Percentiles rank a stretch among this genome's conserved stretches.
Conservation (phyloP, 2,113 vertebrate species). For the Regulus satrapa region DNA sequence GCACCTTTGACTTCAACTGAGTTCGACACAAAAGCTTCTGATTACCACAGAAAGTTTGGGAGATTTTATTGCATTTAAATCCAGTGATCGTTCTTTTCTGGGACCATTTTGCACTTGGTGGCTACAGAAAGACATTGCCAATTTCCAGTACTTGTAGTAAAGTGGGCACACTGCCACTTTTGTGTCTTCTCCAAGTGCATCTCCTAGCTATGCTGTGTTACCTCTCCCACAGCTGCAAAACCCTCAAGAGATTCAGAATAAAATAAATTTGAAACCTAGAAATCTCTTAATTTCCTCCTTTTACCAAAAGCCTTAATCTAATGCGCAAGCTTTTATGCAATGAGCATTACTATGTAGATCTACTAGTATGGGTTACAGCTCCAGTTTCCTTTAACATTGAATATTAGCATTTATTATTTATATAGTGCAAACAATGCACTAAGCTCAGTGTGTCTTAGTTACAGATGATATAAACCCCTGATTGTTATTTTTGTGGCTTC, state of each 20-base stretch:
- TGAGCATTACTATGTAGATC: neutral
- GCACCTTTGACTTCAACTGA: neutral
- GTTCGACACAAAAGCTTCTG: neutral
- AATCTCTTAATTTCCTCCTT: neutral
- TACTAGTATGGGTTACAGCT: neutral
- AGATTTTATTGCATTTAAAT: neutral
- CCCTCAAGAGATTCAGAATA: neutral
- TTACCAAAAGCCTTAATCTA: neutral
- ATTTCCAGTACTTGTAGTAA: neutral
- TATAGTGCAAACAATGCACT: neutral
- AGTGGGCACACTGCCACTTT: too few species aligned
- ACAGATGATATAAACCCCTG: neutral
- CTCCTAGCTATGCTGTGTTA: neutral
- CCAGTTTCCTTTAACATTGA: neutral
- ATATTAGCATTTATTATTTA: constrained; percentile 16
- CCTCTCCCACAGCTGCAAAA: neutral
- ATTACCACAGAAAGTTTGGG: neutral
- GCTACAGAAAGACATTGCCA: neutral
- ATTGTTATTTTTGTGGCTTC: neutral
- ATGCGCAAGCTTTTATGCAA: neutral
- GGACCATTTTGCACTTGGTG: neutral
- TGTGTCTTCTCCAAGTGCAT: neutral
- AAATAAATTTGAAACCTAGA: neutral
- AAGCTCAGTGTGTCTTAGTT: neutral
- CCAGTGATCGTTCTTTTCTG: neutral